Percentiles rank a stretch among this genome's conserved stretches.
Conservation (phyloP, 2,797 vertebrate species). For the Perodicticus potto region DNA sequence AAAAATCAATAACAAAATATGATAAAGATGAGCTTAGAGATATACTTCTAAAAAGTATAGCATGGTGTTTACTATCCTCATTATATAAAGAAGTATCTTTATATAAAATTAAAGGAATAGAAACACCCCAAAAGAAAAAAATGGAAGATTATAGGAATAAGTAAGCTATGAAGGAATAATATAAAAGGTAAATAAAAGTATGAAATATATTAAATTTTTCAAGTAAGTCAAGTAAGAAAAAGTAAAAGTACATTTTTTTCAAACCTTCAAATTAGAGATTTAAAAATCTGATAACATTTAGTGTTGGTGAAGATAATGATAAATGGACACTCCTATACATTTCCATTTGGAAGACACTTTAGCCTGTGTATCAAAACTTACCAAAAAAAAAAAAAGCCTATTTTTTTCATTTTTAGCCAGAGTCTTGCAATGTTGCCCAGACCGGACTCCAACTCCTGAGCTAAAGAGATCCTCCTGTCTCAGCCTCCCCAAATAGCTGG, state of each 20-base stretch:
- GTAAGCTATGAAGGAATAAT: background rate
- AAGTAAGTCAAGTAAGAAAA: conserved; percentile 41
- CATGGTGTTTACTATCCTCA: background rate
- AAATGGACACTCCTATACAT: background rate
- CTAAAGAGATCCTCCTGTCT: background rate
- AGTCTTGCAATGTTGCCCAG: background rate
- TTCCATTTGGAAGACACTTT: conserved; percentile 28
- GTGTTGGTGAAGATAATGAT: background rate
- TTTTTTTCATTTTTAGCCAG: background rate
- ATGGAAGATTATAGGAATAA: background rate
- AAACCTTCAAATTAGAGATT: conserved; percentile 13
- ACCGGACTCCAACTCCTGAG: background rate
- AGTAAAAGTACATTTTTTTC: background rate
- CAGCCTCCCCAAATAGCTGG: background rate
- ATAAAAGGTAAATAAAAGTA: conserved; percentile 43
- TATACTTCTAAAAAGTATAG: conserved; percentile 27
- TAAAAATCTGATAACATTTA: conserved; percentile 40
- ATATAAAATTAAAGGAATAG: background rate
- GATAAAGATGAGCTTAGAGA: conserved; percentile 42
- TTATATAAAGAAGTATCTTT: conserved; percentile 12
- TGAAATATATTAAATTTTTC: background rate
- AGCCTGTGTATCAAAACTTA: background rate
- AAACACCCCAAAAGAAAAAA: conserved; percentile 30
- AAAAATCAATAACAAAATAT: conserved; percentile 38
- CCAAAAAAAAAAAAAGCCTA: background rate